These are phyloP conservation scores for Sipha maydis DNA, from an alignment of 2,888 invertebrate genomes.

Conservation along the genomic window DNA sequence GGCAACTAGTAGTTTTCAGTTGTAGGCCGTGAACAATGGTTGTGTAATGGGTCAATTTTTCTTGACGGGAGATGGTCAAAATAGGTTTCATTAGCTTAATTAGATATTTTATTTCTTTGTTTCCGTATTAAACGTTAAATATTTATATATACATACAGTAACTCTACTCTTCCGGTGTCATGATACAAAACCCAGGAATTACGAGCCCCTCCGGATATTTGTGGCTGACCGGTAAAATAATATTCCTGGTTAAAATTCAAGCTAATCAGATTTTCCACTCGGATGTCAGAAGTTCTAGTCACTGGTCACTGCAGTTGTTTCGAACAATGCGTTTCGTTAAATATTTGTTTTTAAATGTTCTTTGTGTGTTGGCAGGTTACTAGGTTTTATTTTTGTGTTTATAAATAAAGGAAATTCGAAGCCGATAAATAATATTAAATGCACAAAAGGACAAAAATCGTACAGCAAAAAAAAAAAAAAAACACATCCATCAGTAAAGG, in stretches of 20 bases:
- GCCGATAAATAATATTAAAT: conserved; percentile 1
- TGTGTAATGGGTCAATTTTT: not conserved
- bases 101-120: too few species aligned
- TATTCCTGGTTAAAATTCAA: not conserved
- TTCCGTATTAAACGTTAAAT: too few species aligned
- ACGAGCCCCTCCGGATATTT: not conserved
- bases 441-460: not conserved
- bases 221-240: not conserved
- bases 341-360: not conserved
- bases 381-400: conserved; percentile 16
- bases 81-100: too few species aligned
- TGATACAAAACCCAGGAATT: too few species aligned
- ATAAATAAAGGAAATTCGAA: not conserved
- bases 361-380: conserved; percentile 9
- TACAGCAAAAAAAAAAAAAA: not conserved
- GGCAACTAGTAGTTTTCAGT: too few species aligned
- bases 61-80: not conserved
- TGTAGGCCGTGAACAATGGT: not conserved
- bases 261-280: not conserved
- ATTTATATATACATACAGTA: too few species aligned
- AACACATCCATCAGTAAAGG: not conserved
- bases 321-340: not conserved
- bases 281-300: not conserved
- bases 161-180: not conserved
- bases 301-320: not conserved